phyloP scores from a whole-genome alignment of 2,113 vertebrate genomes.

The Entelurus aequoreus region DNA sequence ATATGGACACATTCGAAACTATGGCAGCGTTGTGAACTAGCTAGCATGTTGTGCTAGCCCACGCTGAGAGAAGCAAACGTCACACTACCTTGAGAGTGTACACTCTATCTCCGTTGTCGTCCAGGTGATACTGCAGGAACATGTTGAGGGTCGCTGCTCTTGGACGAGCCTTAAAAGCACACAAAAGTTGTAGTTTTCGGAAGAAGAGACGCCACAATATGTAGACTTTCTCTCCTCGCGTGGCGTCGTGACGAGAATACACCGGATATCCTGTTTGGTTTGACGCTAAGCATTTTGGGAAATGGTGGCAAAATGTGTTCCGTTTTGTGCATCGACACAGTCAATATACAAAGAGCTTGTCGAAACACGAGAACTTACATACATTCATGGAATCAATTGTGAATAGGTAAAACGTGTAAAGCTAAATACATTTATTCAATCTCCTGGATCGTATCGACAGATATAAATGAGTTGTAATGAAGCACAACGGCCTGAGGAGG shows the following conservation, averaged over 20 bases:
- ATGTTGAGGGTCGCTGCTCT: conserved; percentile 43
- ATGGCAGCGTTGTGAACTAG: neutral
- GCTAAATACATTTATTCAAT: too few relatives aligned
- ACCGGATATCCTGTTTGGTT: conserved; percentile 28
- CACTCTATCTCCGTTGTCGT: conserved; percentile 77
- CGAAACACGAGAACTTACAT: too few relatives aligned
- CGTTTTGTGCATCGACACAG: too few relatives aligned
- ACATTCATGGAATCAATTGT: too few relatives aligned
- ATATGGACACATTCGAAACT: too few relatives aligned
- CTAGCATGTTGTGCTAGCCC: neutral
- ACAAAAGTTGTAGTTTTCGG: accelerated
- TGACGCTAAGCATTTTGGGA: conserved; percentile 36
- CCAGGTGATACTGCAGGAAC: conserved; percentile 83
- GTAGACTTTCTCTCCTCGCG: conserved; percentile 39
- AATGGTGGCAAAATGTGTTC: conserved; percentile 13
- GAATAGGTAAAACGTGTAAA: too few relatives aligned
- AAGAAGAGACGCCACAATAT: neutral
- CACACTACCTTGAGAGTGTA: conserved; percentile 82
- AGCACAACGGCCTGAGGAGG: too few relatives aligned
- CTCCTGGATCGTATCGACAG: too few relatives aligned
- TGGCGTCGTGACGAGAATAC: accelerated
- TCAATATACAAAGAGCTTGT: too few relatives aligned
- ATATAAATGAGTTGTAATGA: too few relatives aligned
- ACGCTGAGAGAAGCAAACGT: conserved; percentile 1
- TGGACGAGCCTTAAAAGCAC: neutral